Evolutionary conservation across 2,797 vertebrate species (phyloP).

Genomic region (Sarcoramphus papa): DNA sequence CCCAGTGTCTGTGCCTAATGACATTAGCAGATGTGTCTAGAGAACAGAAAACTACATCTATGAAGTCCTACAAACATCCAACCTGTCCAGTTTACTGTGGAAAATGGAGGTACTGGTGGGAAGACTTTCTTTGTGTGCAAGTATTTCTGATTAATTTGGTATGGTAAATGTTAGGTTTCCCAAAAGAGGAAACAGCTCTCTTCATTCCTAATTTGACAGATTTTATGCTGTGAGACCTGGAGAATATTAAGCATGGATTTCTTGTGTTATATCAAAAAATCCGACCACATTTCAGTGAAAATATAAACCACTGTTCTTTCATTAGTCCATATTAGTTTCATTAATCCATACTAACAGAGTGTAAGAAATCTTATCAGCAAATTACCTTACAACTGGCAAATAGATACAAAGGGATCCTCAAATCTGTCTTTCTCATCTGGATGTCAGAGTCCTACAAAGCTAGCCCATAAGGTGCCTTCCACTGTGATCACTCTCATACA

Average conservation of each 20-base stretch:
- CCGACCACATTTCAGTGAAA: neutral
- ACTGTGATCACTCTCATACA: neutral
- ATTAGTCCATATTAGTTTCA: neutral
- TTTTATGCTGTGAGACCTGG: neutral
- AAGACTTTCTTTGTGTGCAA: neutral
- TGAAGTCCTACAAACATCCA: neutral
- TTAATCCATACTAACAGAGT: neutral
- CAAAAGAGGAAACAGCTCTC: neutral
- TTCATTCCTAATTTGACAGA: neutral
- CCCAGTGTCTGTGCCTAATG: conserved; percentile 5
- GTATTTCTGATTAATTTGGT: neutral
- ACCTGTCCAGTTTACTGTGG: neutral
- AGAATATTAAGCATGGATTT: neutral
- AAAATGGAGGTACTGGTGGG: neutral
- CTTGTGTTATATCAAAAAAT: neutral
- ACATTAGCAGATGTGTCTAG: conserved; percentile 10
- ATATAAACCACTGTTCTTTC: neutral
- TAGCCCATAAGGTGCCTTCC: neutral
- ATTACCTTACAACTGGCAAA: neutral
- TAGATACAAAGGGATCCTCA: neutral
- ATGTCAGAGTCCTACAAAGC: neutral
- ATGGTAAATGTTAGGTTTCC: neutral
- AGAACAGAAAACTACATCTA: neutral
- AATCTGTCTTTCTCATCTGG: neutral
- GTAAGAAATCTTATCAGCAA: neutral